phyloP scores from a whole-genome alignment of 1,140 invertebrate species.

The Nephila pilipes region DNA sequence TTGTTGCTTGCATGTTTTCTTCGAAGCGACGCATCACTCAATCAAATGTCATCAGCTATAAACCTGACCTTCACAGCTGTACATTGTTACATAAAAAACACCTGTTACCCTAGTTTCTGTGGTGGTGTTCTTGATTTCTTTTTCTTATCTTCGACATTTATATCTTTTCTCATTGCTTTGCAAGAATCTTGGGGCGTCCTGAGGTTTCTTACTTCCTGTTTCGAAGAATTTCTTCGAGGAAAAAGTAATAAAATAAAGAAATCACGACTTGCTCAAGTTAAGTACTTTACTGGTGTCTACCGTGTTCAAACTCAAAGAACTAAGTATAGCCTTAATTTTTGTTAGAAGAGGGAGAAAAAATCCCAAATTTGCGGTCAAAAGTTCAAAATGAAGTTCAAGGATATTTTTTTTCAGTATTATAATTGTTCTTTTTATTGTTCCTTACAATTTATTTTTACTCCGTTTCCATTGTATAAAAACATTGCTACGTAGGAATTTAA shows the following conservation, averaged over 20 bases:
- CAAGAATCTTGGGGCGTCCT: background rate
- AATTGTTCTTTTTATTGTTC: background rate
- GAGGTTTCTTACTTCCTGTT: background rate
- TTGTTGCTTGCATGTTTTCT: background rate
- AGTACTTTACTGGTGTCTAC: background rate
- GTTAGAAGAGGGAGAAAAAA: background rate
- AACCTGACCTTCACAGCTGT: constrained; percentile 11
- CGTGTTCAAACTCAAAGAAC: background rate
- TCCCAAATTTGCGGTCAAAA: background rate
- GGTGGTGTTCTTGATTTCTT: background rate
- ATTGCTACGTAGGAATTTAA: no score
- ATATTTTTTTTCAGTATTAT: background rate
- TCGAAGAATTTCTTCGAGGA: background rate
- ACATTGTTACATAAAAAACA: constrained; percentile 14
- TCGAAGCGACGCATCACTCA: background rate
- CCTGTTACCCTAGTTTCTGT: constrained; percentile 7
- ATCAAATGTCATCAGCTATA: constrained; percentile 1
- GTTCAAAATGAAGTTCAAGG: constrained; percentile 19
- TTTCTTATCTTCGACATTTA: background rate
- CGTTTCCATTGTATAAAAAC: no score
- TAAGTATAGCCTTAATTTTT: background rate
- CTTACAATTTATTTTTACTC: no score
- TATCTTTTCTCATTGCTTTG: background rate
- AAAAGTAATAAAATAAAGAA: background rate
- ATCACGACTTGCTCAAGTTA: background rate